A percentile compares a stretch with the other conserved stretches of the same genome.
Conservation (phyloP, 2,113 vertebrate genomes). For the Syrmaticus mikado region DNA sequence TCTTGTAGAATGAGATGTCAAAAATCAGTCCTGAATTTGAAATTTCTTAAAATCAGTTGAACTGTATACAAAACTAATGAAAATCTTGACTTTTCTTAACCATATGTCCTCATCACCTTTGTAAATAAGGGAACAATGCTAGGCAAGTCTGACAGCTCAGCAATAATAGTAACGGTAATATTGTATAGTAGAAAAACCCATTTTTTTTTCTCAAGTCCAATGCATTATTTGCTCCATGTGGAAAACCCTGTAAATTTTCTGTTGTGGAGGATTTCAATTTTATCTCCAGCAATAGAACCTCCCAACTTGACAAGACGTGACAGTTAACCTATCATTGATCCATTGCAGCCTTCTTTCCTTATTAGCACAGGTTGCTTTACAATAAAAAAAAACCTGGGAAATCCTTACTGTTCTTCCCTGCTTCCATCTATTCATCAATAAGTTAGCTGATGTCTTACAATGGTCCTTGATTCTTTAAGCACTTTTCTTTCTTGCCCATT, state of each 20-base stretch:
- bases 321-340: background rate
- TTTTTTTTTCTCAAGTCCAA: background rate
- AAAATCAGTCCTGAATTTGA: slow-evolving; percentile 20
- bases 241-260: background rate
- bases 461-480: background rate
- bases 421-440: background rate
- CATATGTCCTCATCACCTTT: background rate
- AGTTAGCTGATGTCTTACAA: background rate
- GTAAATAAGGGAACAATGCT: slow-evolving; percentile 12
- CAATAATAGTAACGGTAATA: background rate
- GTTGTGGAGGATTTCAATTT: background rate
- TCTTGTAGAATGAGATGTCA: background rate
- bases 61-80: background rate
- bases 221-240: background rate
- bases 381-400: background rate
- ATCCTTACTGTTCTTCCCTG: background rate
- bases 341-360: background rate
- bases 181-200: background rate
- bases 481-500: background rate
- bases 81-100: background rate
- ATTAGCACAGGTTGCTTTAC: background rate
- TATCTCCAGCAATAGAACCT: background rate
- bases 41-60: background rate
- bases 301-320: background rate
- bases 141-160: background rate